Evolutionary conservation across 2,888 invertebrate genomes (phyloP).

Genomic region (Brenthis hecate): DNA sequence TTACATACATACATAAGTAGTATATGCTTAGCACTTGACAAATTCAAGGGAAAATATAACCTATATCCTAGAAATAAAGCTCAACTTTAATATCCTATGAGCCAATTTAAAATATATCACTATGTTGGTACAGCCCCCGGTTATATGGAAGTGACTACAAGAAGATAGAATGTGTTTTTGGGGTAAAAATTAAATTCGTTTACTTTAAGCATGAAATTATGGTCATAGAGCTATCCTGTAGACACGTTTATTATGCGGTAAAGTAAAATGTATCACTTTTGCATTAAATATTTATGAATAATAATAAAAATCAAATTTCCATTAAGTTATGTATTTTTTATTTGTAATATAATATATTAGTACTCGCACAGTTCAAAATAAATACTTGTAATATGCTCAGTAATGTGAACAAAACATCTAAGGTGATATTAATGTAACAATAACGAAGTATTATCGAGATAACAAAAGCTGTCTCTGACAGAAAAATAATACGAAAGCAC

Average conservation of each 20-base stretch:
- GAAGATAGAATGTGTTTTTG: slow-evolving; percentile 14
- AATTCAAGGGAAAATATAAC: neutral
- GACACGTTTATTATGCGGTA: no score
- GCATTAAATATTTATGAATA: no score
- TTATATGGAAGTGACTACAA: slow-evolving; percentile 2
- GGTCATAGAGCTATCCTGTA: neutral
- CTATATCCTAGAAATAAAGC: neutral
- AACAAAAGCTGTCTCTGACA: slow-evolving; percentile 27
- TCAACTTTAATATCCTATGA: neutral
- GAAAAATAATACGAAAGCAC: slow-evolving; percentile 32
- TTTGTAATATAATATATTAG: no score
- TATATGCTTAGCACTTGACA: neutral
- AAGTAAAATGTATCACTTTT: neutral
- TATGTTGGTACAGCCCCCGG: slow-evolving; percentile 1
- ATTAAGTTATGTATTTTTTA: no score
- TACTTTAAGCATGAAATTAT: neutral
- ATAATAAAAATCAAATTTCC: no score
- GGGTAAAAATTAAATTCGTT: slow-evolving; percentile 4
- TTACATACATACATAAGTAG: slow-evolving; percentile 3
- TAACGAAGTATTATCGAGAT: slow-evolving; percentile 3
- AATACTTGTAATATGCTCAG: no score
- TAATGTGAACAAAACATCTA: no score
- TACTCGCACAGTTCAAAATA: no score
- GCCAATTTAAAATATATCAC: slow-evolving; percentile 13
- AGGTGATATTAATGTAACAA: neutral